A percentile compares a stretch with the other conserved stretches of the same genome.
Evolutionary conservation across 2,797 vertebrate species (phyloP).

Genomic region (Rhabdophis nuchalis): DNA sequence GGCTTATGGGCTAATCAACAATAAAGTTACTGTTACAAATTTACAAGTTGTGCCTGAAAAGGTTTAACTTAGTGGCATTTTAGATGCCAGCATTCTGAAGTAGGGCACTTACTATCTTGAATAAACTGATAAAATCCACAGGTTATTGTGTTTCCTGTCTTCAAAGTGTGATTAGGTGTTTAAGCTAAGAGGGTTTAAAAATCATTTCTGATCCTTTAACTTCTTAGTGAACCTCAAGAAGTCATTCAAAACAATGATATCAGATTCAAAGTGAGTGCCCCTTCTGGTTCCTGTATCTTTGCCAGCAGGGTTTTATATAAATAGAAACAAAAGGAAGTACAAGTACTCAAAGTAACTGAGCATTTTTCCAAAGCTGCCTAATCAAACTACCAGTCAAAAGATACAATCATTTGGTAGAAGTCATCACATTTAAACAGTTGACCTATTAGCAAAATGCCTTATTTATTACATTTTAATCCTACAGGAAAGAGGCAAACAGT

Average conservation of each 20-base stretch:
- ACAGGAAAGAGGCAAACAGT: neutral
- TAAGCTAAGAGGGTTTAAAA: neutral
- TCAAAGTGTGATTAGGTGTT: neutral
- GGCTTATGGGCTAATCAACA: neutral
- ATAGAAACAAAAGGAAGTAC: constrained; percentile 41
- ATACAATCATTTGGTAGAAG: accelerated
- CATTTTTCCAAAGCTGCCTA: neutral
- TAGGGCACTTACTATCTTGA: neutral
- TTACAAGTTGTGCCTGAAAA: neutral
- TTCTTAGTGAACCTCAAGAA: neutral
- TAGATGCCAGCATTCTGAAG: neutral
- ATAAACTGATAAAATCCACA: neutral
- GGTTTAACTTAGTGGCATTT: neutral
- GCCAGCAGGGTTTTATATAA: constrained; percentile 42
- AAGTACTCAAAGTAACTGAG: neutral
- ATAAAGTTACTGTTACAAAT: neutral
- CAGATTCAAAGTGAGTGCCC: constrained; percentile 40
- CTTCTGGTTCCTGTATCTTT: constrained; percentile 19
- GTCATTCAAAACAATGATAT: constrained; percentile 35
- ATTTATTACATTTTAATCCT: neutral
- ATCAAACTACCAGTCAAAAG: neutral
- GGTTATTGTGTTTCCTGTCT: neutral
- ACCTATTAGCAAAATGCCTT: neutral
- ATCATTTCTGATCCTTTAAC: neutral
- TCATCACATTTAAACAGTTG: neutral